phyloP scores from a whole-genome alignment of 2,113 vertebrate species.

The Ciconia maguari region DNA sequence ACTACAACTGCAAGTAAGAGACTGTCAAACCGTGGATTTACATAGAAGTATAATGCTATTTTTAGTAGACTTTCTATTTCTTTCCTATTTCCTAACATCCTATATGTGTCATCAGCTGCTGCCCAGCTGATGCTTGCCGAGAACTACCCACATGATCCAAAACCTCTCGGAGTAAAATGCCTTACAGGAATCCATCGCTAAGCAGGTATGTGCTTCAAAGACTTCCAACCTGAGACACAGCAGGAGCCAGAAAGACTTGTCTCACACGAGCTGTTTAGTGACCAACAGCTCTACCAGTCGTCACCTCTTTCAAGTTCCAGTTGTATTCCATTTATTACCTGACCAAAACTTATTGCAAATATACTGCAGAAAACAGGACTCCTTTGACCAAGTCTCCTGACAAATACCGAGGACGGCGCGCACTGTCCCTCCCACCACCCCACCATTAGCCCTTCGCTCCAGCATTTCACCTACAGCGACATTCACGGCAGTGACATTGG shows the following conservation, averaged over 20 bases:
- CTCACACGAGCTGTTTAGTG: not conserved
- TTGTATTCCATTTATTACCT: fast-evolving
- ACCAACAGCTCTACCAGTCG: not conserved
- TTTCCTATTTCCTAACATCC: not conserved
- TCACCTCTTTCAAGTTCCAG: not conserved
- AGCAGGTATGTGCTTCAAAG: not conserved
- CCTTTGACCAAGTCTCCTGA: not conserved
- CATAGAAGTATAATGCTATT: not conserved
- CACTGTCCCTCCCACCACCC: not conserved
- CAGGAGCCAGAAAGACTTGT: not conserved
- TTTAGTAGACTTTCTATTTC: not conserved
- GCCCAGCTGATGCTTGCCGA: not conserved
- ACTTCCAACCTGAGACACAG: not conserved
- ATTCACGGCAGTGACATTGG: fast-evolving
- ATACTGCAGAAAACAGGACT: not conserved
- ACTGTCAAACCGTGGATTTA: not conserved
- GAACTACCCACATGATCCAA: not conserved
- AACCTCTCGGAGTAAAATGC: fast-evolving
- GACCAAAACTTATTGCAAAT: not conserved
- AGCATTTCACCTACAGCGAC: not conserved
- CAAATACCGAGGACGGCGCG: fast-evolving
- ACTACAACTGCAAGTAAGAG: not conserved
- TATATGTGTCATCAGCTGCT: not conserved
- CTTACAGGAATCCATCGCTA: not conserved
- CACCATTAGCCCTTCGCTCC: not conserved